These are phyloP conservation scores for Tiliacea aurago DNA, from an alignment of 2,888 invertebrate species.

Conservation along the genomic window DNA sequence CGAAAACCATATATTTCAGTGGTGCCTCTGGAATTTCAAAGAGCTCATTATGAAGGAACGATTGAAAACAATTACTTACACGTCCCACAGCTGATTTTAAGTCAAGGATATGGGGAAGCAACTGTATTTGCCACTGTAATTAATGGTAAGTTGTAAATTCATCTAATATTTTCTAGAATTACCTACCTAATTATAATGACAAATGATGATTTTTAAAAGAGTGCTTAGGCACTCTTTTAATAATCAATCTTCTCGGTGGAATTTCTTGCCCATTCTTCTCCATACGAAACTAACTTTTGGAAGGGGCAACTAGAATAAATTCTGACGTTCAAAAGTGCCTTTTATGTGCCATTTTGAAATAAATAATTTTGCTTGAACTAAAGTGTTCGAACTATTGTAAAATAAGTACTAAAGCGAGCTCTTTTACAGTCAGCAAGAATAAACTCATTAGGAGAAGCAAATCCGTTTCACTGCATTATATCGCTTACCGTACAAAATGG, in stretches of 20 bases:
- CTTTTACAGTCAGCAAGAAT: conserved; percentile 11
- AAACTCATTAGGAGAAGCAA: background rate
- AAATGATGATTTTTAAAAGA: background rate
- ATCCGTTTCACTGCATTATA: background rate
- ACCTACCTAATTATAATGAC: background rate
- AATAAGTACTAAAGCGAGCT: background rate
- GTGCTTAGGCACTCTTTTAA: no score
- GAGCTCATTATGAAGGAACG: conserved; percentile 73
- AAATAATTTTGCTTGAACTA: no score
- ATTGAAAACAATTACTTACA: conserved; percentile 74
- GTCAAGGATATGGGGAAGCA: conserved; percentile 74
- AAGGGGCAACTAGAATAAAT: no score
- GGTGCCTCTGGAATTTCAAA: conserved; percentile 74
- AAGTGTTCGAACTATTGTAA: no score
- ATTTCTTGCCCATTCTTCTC: no score
- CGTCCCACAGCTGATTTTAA: conserved; percentile 70
- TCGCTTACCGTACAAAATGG: background rate
- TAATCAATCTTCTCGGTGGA: no score
- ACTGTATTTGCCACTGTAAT: conserved; percentile 64
- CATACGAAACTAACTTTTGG: no score
- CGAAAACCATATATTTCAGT: conserved; percentile 68
- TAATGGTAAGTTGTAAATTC: conserved; percentile 67
- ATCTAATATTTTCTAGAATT: background rate
- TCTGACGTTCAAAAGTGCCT: no score
- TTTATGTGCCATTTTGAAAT: no score